Conservation (phyloP, 2,888 invertebrate genomes). For the Chymomyza amoena region DNA sequence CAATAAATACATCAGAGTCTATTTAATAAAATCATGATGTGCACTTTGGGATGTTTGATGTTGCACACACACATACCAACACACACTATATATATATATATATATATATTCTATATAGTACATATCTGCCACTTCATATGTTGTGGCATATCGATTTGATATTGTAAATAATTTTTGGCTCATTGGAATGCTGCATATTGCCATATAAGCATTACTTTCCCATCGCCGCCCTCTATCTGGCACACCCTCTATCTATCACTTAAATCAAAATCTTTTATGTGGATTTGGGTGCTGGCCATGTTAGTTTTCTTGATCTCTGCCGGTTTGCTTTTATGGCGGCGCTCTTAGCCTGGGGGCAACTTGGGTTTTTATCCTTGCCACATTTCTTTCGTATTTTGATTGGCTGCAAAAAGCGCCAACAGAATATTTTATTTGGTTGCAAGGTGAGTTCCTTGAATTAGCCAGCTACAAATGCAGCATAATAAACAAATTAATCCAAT, state of each 20-base stretch:
- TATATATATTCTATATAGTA: background rate
- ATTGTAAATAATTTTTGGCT: slow-evolving; percentile 50
- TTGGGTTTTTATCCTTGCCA: background rate
- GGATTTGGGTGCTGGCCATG: background rate
- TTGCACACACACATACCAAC: slow-evolving; percentile 22
- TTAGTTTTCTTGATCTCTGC: background rate
- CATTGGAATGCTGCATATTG: slow-evolving; percentile 67
- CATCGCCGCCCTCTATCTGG: background rate
- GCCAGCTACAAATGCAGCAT: background rate
- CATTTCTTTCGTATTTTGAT: background rate
- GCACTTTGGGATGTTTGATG: slow-evolving; percentile 67
- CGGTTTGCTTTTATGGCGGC: background rate
- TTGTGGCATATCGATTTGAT: slow-evolving; percentile 35
- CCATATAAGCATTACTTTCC: background rate
- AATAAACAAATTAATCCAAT: background rate
- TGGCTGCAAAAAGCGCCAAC: background rate
- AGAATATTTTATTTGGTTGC: background rate
- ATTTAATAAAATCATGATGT: slow-evolving; percentile 78
- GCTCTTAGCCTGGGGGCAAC: background rate
- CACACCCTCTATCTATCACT: slow-evolving; percentile 9
- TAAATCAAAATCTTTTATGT: background rate
- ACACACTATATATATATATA: slow-evolving; percentile 4
- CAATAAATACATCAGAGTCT: slow-evolving; percentile 78
- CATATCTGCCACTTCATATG: background rate
- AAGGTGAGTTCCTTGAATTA: background rate